These are phyloP conservation scores for Drosophila rhopaloa DNA, from an alignment of 1,140 invertebrate species.

Conservation along the genomic window DNA sequence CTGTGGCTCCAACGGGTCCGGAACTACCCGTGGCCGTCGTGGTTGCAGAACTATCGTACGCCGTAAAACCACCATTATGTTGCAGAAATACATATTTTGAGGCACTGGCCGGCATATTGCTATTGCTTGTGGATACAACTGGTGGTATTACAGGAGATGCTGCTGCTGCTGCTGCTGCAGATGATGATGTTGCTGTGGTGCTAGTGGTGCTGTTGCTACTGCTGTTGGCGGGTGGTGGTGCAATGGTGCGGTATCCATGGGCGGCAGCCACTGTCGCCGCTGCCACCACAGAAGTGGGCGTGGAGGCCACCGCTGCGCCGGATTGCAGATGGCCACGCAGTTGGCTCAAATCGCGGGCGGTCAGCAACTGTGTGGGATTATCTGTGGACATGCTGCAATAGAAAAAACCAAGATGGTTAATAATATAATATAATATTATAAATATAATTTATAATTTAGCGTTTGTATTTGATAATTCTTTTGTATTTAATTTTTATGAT, in stretches of 20 bases:
- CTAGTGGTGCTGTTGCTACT: constrained; percentile 28
- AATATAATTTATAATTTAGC: no score
- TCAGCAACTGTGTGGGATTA: constrained; percentile 80
- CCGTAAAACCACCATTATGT: constrained; percentile 57
- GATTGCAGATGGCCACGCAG: constrained; percentile 66
- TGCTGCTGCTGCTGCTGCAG: constrained; percentile 17
- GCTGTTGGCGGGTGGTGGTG: constrained; percentile 23
- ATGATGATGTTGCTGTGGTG: constrained; percentile 34
- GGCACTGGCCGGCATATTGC: constrained; percentile 47
- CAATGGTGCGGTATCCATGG: constrained; percentile 40
- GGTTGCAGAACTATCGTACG: constrained; percentile 58
- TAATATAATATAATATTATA: no score
- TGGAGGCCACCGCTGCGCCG: constrained; percentile 18
- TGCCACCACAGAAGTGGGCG: constrained; percentile 28
- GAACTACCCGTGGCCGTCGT: constrained; percentile 16
- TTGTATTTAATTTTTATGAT: background rate
- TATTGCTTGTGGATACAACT: constrained; percentile 32
- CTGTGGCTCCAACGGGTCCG: constrained; percentile 1
- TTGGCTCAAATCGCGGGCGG: constrained; percentile 72
- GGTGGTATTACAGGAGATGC: constrained; percentile 9
- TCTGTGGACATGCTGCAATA: constrained; percentile 82
- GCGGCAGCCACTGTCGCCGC: constrained; percentile 17
- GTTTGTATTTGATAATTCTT: no score
- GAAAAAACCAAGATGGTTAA: background rate
- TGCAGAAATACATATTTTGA: constrained; percentile 82